phyloP scores from a whole-genome alignment of 2,797 vertebrate species.

The Channallabes apus region DNA sequence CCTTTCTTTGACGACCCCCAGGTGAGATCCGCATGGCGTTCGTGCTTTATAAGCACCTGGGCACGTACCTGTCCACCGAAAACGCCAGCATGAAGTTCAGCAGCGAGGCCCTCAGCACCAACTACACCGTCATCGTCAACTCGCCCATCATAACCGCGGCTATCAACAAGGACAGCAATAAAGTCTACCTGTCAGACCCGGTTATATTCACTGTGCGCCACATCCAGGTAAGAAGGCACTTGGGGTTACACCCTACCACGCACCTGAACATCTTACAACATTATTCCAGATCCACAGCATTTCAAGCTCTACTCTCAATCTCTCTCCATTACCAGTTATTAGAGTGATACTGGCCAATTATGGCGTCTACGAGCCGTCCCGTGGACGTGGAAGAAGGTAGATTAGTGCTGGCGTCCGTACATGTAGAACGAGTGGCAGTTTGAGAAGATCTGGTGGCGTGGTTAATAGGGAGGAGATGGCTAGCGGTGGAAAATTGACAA shows the following conservation, averaged over 20 bases:
- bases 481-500: background rate
- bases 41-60: conserved; percentile 95
- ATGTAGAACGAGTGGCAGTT: background rate
- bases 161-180: conserved; percentile 98
- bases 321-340: background rate
- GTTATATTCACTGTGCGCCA: conserved; percentile 95
- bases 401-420: background rate
- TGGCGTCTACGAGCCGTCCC: background rate
- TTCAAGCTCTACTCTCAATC: background rate
- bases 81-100: conserved; percentile 96
- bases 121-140: conserved; percentile 97
- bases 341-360: no score
- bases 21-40: conserved; percentile 97
- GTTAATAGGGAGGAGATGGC: background rate
- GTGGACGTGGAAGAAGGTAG: background rate
- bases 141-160: conserved; percentile 94
- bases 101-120: conserved; percentile 88
- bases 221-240: conserved; percentile 82
- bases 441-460: background rate
- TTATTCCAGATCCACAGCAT: background rate
- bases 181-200: conserved; percentile 95
- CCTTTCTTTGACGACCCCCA: conserved; percentile 61
- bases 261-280: background rate
- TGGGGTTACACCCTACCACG: background rate
- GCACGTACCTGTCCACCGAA: conserved; percentile 92